These are phyloP conservation scores for Cygnus olor DNA, from an alignment of 2,797 vertebrate species.

Conservation along the genomic window DNA sequence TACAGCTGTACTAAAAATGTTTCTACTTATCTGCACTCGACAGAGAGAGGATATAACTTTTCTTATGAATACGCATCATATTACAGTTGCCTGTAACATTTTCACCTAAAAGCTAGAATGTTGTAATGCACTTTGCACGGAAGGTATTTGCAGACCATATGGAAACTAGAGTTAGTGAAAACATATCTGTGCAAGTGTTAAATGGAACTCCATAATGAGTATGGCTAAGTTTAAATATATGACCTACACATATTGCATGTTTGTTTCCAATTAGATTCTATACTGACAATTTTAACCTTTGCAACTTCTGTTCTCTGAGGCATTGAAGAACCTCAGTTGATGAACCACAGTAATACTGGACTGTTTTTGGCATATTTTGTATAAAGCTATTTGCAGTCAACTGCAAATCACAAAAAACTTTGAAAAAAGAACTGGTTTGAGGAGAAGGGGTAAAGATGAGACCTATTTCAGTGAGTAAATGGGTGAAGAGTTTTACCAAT, in stretches of 20 bases:
- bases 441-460: neutral
- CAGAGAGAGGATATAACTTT: conserved; percentile 27
- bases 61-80: neutral
- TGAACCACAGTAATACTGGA: neutral
- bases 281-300: neutral
- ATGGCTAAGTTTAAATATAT: conserved; percentile 13
- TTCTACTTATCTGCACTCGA: conserved; percentile 31
- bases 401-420: neutral
- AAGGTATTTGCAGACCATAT: conserved; percentile 57
- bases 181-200: conserved; percentile 49
- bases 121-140: conserved; percentile 34
- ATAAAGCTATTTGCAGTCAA: neutral
- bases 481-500: neutral
- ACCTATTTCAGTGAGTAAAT: neutral
- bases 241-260: conserved; percentile 20
- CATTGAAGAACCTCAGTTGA: neutral
- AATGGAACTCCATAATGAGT: conserved; percentile 24
- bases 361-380: neutral
- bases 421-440: neutral
- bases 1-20: conserved; percentile 16
- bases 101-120: conserved; percentile 57
- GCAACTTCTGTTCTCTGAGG: conserved; percentile 18
- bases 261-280: conserved; percentile 45
- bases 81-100: conserved; percentile 55
- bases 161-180: conserved; percentile 51